phyloP scores from a whole-genome alignment of 2,113 vertebrate species.

The Narcine bancroftii region DNA sequence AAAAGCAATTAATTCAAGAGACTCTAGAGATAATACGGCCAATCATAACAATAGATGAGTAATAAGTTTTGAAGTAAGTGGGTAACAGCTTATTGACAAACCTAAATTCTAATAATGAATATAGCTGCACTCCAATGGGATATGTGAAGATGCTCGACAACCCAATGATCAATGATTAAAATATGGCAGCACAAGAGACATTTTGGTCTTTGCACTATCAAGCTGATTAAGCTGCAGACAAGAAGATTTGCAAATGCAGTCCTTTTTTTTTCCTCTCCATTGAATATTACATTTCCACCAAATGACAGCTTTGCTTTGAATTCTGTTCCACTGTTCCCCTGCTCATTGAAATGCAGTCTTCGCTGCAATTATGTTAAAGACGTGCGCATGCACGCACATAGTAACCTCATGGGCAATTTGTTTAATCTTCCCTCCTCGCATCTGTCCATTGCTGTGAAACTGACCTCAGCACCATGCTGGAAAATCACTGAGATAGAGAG shows the following conservation, averaged over 20 bases:
- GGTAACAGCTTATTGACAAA: too few relatives aligned
- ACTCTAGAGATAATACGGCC: too few relatives aligned
- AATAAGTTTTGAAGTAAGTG: too few relatives aligned
- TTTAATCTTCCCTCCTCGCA: background rate
- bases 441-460: constrained; percentile 22
- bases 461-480: background rate
- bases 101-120: background rate
- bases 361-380: background rate
- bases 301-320: too few relatives aligned
- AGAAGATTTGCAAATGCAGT: background rate
- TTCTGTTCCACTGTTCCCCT: too few relatives aligned
- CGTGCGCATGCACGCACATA: background rate
- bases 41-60: too few relatives aligned
- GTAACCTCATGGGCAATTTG: background rate
- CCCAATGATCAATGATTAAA: background rate
- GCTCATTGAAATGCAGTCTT: background rate
- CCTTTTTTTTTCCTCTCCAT: background rate
- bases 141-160: background rate
- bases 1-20: too few relatives aligned
- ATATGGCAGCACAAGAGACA: background rate
- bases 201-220: background rate
- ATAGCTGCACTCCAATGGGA: background rate
- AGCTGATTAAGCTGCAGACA: background rate
- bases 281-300: background rate
- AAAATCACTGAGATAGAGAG: background rate